Evolutionary conservation across 2,888 invertebrate genomes (phyloP), one percentile per base, ranked within the genome.

Genomic region (Pilophorus perplexus): DNA sequence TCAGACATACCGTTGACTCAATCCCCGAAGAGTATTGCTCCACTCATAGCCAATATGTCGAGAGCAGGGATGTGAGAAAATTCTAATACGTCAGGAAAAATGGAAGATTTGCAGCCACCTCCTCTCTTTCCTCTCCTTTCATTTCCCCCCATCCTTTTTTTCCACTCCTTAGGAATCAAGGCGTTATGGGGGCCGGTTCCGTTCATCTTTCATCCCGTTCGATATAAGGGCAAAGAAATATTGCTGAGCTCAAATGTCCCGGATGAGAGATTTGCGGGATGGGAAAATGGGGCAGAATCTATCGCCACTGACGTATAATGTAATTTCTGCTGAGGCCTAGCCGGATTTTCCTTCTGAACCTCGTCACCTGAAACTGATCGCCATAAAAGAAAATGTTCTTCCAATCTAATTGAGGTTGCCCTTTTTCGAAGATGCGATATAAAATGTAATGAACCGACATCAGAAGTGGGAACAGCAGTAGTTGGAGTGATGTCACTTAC

Each of bases 31-130:
- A 52, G 52, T 52, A 52, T 52, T 52, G 52, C 52, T 25, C 52
- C 52, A 52, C 52, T 52, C 52, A 52, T 52, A 52, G 52, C 52
- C 52, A 52, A 52, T 52, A 52, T 52, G 52, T 52, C 52, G 27
- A 28, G 28, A 52, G 52, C 52, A 52, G 52, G 8, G 28, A 52
- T 52, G 52, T 52, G 52, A 52, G 52, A 52, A 52, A 50, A 28
- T 52, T 52, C 52, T 52, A 52, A 52, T 52, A 52, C 52, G 52
- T 28, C 52, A 28, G 52, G 52, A 28, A 52, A 52, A 52, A 52
- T 52, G 52, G 52, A 16, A n/a, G 52, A 28, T 52, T 52, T 25
- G 52, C 52, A 16, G 22, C 52, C 52, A 25, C 18, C 10, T 52
- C 52, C 52, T 12, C 33, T 8, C 12, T 12, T 8, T 12, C 6